Evolutionary conservation across 1,140 invertebrate species (phyloP), one percentile per base, ranked within the genome.

Genomic region (Oppia nitens): DNA sequence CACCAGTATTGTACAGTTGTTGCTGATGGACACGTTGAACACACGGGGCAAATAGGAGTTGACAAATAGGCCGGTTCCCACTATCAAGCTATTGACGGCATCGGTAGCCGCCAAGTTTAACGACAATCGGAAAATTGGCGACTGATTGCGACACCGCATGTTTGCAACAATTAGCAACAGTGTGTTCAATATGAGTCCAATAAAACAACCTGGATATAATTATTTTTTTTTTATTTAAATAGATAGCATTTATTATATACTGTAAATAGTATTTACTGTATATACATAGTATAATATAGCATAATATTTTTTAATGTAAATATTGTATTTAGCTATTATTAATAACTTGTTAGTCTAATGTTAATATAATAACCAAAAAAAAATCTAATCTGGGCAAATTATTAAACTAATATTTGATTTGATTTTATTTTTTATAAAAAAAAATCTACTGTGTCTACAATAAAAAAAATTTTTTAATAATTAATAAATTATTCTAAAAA

Each of bases 91-190:
- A 1, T 77, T 74, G 56, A 73, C 75, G 2, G 77, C 75, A 64
- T 81, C 79, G 0, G 79, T 77, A 1, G 73, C 74, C 6, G 79
- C 76, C 32, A 81, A 66, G 64, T 78, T 80, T 1, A 81, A 64
- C 61, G 75, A 78, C 58, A 81, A 77, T 54, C 76, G 73, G 1
- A 81, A 67, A 6, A 78, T 79, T 17, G 65, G 65, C 0, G 64
- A 64, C 2, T 57, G 51, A 20, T 62, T 57, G 9, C 40, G 23
- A 21, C 24, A 47, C 17, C 27, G 12, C 17, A 55, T 27, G 26
- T 45, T 29, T 23, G 52, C 59, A 3, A 60, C 29, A 14, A 56
- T 27, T 24, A 60, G 9, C 6, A 60, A 53, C 0, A 24, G 24
- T 6, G 27, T 24, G 49, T 60, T 60, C 2, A 60, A 24, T 9